Evolutionary conservation across 2,797 vertebrate species (phyloP).

Genomic region (Xenopus petersii): DNA sequence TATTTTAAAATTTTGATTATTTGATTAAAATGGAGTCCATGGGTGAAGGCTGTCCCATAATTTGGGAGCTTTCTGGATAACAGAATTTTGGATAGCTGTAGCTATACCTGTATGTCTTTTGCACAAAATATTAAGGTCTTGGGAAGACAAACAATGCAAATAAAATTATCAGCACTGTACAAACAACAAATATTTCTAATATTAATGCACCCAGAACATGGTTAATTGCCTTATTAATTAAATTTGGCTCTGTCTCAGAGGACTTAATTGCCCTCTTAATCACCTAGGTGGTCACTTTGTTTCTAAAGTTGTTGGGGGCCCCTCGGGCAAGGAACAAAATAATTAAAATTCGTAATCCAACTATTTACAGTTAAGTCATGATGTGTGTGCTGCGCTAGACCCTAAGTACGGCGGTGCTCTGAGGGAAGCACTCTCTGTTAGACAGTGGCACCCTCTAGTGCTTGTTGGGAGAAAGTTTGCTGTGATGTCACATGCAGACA

Average conservation of each 20-base stretch:
- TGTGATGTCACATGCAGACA: slow-evolving; percentile 60
- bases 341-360: slow-evolving; percentile 11
- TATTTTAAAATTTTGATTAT: no score
- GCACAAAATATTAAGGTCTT: no score
- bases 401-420: neutral
- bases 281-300: neutral
- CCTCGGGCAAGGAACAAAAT: slow-evolving; percentile 15
- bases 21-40: no score
- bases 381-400: neutral
- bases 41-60: no score
- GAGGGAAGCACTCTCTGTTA: slow-evolving; percentile 40
- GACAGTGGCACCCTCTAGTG: slow-evolving; percentile 65
- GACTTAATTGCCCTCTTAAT: slow-evolving; percentile 20
- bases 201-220: no score
- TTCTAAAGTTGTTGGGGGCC: neutral
- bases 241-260: neutral
- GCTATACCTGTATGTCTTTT: no score
- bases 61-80: no score
- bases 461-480: slow-evolving; percentile 7
- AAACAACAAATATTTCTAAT: no score
- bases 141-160: no score
- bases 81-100: no score
- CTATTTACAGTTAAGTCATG: neutral
- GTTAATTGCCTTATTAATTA: no score
- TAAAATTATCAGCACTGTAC: no score